Evolutionary conservation across 2,113 vertebrate species (phyloP), one percentile per base, ranked within the genome.

Genomic region (Seriola rivoliana): DNA sequence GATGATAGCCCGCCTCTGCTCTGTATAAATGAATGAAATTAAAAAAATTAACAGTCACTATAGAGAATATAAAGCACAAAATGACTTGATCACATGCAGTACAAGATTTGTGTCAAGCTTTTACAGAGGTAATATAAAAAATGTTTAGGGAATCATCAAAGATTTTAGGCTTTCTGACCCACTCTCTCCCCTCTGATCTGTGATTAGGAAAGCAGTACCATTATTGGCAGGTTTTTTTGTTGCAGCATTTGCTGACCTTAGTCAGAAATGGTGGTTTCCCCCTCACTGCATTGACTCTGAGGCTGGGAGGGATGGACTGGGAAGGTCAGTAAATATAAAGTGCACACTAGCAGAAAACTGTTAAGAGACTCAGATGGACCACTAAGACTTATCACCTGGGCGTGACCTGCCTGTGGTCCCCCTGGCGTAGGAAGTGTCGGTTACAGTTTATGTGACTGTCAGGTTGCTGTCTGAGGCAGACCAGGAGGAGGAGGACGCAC

Each of bases 311-410:
- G 78, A 89, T 74, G 46, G 57, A 80, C 82, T 64, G 63, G 75
- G 86, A 92, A 93, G 90, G 91, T 92, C 85, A 93, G 85, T 54
- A 60, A 89, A 88, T 88, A 81, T 84, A 77, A 92, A 85, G 86
- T 85, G 91, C 86, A 86, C 63, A 46, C 76, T 81, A 81, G 88
- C 88, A 91, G 91, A 91, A 91, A 93, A 93, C 91, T 87, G 69
- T 84, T 85, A 75, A 81, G 78, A 75, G 87, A 92, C 89, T 86
- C 60, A 84, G 82, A 78, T 71, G 62, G 71, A 91, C 32, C 84
- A 77, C 60, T 68, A 73, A 83, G 85, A 90, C 88, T 82, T 85
- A 84, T 91, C 87, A 86, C 86, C 87, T 91, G 87, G 69, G 36
- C 75, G 60, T 86, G 87, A 90, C 84, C 85, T 71, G 89, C 69